A percentile compares a stretch with the other conserved stretches of the same genome.
Evolutionary conservation across 2,888 invertebrate species (phyloP).

Genomic region (Amphimallon solstitiale): DNA sequence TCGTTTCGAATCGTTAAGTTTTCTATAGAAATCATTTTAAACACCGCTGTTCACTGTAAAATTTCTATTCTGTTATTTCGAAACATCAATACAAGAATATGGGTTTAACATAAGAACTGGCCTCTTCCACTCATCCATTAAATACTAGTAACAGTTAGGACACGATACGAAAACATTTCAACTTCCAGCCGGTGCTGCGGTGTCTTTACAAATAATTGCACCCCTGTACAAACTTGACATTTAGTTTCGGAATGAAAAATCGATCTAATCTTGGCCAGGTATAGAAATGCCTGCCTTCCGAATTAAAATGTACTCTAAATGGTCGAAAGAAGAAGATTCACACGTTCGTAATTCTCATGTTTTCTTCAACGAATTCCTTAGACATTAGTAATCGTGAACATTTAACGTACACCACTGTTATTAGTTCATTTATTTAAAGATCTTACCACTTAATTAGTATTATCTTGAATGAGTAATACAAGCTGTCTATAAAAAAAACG

Average conservation of each 20-base stretch:
- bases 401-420: background rate
- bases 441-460: too few relatives aligned
- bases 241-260: constrained; percentile 3
- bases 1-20: too few relatives aligned
- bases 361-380: background rate
- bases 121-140: too few relatives aligned
- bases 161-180: background rate
- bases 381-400: background rate
- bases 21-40: too few relatives aligned
- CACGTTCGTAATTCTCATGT: background rate
- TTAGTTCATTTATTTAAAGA: too few relatives aligned
- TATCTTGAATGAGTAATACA: too few relatives aligned
- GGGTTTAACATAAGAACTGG: too few relatives aligned
- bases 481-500: too few relatives aligned
- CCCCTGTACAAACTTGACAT: constrained; percentile 3
- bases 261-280: constrained; percentile 8
- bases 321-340: background rate
- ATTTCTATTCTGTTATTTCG: too few relatives aligned
- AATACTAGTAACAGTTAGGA: too few relatives aligned
- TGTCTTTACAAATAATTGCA: background rate
- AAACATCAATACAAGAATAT: too few relatives aligned
- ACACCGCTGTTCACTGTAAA: too few relatives aligned
- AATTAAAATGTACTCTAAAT: background rate
- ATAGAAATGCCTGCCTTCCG: background rate
- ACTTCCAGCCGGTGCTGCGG: background rate